A percentile compares a stretch with the other conserved stretches of the same genome.
Conservation (phyloP, 1,140 invertebrate genomes). For the Drosophila burlai region DNA sequence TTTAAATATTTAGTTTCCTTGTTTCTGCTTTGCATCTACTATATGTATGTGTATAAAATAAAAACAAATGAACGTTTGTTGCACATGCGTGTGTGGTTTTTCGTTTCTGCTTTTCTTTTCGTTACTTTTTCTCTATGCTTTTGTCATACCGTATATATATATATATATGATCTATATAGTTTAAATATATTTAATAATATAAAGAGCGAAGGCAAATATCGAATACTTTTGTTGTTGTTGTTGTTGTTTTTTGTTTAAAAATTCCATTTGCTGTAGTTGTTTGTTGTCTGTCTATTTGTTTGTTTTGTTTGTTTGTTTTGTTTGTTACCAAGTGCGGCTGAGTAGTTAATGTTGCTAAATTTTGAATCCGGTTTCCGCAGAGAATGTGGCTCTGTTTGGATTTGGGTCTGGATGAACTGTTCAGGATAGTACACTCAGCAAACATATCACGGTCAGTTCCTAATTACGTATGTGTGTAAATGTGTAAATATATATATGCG, state of each 20-base stretch:
- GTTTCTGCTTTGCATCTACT: constrained; percentile 55
- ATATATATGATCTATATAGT: constrained; percentile 27
- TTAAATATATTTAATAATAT: constrained; percentile 62
- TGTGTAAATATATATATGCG: constrained; percentile 29
- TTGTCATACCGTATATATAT: constrained; percentile 8
- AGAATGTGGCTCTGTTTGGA: constrained; percentile 39
- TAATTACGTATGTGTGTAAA: constrained; percentile 25
- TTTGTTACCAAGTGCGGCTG: too few species aligned
- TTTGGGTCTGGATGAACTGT: constrained; percentile 49
- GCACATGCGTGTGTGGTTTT: constrained; percentile 25
- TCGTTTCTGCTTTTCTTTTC: constrained; percentile 26
- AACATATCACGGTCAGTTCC: constrained; percentile 63
- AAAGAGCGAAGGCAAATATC: constrained; percentile 82
- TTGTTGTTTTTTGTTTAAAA: constrained; percentile 63
- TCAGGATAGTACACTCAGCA: constrained; percentile 64
- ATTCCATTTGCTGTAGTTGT: constrained; percentile 61
- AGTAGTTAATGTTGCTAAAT: constrained; percentile 25
- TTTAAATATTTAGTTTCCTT: constrained; percentile 76
- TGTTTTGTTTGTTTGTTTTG: neutral
- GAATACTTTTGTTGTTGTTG: constrained; percentile 81
- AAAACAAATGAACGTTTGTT: constrained; percentile 47
- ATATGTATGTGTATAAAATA: constrained; percentile 39
- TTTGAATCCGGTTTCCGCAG: constrained; percentile 26
- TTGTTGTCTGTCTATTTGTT: constrained; percentile 18
- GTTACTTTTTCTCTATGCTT: constrained; percentile 30